phyloP scores from a whole-genome alignment of 2,113 vertebrate genomes.

The Toxostoma redivivum region DNA sequence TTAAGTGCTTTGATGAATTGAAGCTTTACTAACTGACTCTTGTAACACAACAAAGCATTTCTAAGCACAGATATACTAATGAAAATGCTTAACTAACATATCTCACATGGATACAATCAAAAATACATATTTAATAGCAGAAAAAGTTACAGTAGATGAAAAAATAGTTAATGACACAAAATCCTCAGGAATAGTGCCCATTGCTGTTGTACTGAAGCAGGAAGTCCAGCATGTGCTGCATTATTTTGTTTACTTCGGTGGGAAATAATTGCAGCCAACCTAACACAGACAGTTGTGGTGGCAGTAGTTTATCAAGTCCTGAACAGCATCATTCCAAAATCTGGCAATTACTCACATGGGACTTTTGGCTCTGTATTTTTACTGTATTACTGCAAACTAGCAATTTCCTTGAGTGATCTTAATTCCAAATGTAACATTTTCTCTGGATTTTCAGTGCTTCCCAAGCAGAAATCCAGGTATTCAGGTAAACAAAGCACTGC shows the following conservation, averaged over 20 bases:
- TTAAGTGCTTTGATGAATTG: constrained; percentile 1
- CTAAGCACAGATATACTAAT: not conserved
- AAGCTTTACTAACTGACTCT: not conserved
- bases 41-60: not conserved
- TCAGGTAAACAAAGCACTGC: not conserved
- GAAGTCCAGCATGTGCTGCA: not conserved
- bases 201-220: not conserved
- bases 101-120: not conserved
- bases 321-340: not conserved
- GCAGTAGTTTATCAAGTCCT: not conserved
- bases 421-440: not conserved
- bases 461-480: not conserved
- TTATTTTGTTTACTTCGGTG: not conserved
- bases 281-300: not conserved
- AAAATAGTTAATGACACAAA: not conserved
- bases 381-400: not conserved
- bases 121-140: not conserved
- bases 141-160: not conserved
- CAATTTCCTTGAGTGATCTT: not conserved
- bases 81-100: not conserved
- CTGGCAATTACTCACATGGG: not conserved
- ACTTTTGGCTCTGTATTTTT: not conserved
- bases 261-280: not conserved
- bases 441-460: not conserved
- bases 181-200: not conserved